Base-by-base conservation (phyloP, 1,140 invertebrate genomes). In the Zaprionus taronus region DNA sequence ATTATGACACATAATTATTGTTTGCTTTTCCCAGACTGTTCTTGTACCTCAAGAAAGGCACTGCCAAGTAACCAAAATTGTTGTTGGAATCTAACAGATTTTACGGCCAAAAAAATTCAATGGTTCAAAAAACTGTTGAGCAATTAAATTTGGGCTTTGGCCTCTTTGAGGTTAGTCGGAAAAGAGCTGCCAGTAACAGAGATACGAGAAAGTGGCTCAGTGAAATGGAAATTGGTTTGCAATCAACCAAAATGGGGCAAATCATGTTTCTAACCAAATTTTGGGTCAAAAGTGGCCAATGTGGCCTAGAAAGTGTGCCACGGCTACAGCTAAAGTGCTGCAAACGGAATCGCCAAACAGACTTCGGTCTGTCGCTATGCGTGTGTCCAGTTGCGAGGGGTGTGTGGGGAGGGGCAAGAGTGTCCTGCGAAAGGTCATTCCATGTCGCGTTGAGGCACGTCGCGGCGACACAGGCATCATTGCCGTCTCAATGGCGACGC, bases 401-500 rank as follows among this genome's bases (percentile, higher is more conserved):
- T 9, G 6, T 9, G n/a, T 3, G 41, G 1, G 41, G 17, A 1
- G 41, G n/a, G 41, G n/a, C 41, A 17, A 34, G 31, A 11, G 31
- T 11, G 31, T 34, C 17, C 80, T 73, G 36, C 15, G 12, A 81
- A 87, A 89, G 81, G 83, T 83, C 83, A 70, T 41, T 38, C 72
- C 57, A 58, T 22, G 63, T 72, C 62, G 76, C 44, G 12, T 28
- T 17, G 38, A 11, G 57, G 22, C 24, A 38, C 31, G 51, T 20
- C 49, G 49, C 38, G 44, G 47, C 49, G 41, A 17, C n/a, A 17
- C 6, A n/a, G 6, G 5, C 41, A 47, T 66, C 69, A 61, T 67
- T 49, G 68, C 78, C 80, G 84, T 87, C 84, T 87, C 84, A 69
- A 89, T 87, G 84, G 84, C 84, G 84, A 72, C 85, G 31, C 84